phyloP scores from a whole-genome alignment of 2,113 vertebrate genomes.

The Tetraodon nigroviridis region DNA sequence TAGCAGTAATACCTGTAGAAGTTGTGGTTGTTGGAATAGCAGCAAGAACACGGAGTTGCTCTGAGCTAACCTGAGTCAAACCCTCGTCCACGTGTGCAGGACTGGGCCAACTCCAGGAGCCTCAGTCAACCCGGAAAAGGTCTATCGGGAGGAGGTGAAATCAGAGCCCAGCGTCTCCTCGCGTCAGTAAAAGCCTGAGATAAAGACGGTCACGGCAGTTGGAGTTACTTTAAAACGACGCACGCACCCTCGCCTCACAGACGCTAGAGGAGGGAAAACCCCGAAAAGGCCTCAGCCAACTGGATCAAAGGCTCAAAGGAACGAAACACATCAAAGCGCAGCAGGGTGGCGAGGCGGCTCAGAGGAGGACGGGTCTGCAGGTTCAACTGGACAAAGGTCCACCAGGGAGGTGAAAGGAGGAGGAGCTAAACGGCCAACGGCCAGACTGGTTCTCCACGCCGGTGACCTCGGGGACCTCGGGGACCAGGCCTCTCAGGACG shows the following conservation, averaged over 20 bases:
- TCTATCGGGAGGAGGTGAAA: conserved; percentile 27
- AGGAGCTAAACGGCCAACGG: conserved; percentile 40
- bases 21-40: conserved; percentile 60
- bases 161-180: conserved; percentile 10
- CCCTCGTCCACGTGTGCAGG: conserved; percentile 45
- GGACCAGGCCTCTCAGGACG: conserved; percentile 74
- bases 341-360: conserved; percentile 53
- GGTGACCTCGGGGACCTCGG: conserved; percentile 77
- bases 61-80: conserved; percentile 70
- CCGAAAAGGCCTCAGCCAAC: conserved; percentile 9
- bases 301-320: conserved; percentile 15
- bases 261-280: neutral
- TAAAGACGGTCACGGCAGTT: conserved; percentile 59
- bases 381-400: conserved; percentile 18
- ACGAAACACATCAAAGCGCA: conserved; percentile 55
- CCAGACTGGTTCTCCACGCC: conserved; percentile 51
- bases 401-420: conserved; percentile 52
- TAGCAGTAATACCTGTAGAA: conserved; percentile 48
- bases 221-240: conserved; percentile 33
- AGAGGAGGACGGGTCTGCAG: conserved; percentile 37
- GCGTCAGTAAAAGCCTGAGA: conserved; percentile 61
- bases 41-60: conserved; percentile 64
- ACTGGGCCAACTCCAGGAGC: conserved; percentile 35
- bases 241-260: conserved; percentile 1
- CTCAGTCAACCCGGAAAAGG: conserved; percentile 41